A percentile compares a stretch with the other conserved stretches of the same genome.
Evolutionary conservation across 2,113 vertebrate genomes (phyloP).

Genomic region (Sinocyclocheilus anshuiensis): DNA sequence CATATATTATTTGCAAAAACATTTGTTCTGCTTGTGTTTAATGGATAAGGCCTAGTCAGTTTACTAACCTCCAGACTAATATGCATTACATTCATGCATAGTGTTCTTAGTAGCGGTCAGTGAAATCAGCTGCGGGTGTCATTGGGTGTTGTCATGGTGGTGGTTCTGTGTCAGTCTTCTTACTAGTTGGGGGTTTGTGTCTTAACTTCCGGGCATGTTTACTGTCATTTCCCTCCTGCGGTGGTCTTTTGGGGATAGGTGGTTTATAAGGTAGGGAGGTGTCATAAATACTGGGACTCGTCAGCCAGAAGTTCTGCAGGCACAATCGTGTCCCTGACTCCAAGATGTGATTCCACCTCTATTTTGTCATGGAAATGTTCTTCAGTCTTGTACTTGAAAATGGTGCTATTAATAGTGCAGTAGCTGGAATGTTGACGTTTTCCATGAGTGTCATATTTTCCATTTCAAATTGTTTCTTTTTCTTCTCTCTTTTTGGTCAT

Average conservation of each 20-base stretch:
- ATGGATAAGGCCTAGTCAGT: background rate
- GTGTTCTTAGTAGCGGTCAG: background rate
- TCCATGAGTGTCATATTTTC: slow-evolving; percentile 1
- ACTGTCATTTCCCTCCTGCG: slow-evolving; percentile 50
- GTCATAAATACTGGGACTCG: slow-evolving; percentile 54
- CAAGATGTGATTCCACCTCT: slow-evolving; percentile 7
- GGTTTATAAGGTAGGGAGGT: slow-evolving; percentile 55
- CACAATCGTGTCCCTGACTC: background rate
- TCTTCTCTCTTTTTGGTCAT: background rate
- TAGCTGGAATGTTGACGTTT: slow-evolving; percentile 45
- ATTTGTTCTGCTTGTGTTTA: background rate
- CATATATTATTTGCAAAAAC: background rate
- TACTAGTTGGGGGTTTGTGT: slow-evolving; percentile 41
- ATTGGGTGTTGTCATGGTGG: slow-evolving; percentile 66
- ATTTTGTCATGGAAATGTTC: slow-evolving; percentile 22
- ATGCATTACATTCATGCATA: background rate
- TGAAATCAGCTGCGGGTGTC: slow-evolving; percentile 41
- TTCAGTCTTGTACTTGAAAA: slow-evolving; percentile 46
- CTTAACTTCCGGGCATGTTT: slow-evolving; percentile 52
- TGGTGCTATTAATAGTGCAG: slow-evolving; percentile 64
- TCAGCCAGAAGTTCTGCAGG: slow-evolving; percentile 60
- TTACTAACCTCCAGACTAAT: background rate
- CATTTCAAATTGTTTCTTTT: background rate
- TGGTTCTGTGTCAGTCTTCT: slow-evolving; percentile 64
- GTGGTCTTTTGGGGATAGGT: slow-evolving; percentile 51